Evolutionary conservation across 2,797 vertebrate genomes (phyloP), one percentile per base, ranked within the genome.

Genomic region (Mareca penelope): DNA sequence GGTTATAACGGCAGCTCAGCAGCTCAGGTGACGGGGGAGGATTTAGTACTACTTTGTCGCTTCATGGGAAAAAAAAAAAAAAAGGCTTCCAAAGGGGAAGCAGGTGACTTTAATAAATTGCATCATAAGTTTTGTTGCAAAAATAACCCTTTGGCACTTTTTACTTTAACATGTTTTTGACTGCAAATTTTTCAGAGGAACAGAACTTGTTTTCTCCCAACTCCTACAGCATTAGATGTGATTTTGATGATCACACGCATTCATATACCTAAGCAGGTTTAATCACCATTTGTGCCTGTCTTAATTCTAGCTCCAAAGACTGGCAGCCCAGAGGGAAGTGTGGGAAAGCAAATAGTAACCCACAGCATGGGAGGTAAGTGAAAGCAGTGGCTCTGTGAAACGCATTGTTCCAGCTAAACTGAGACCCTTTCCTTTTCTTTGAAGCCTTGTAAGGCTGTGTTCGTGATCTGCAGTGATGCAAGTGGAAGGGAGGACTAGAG

Each of bases 301-400:
- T 85, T 91, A 94, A 96, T 91, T 96, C 92, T 69, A 90, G 55
- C 85, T 89, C 95, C 72, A 83, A 85, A 93, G 87, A 52, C 69
- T 75, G 69, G 40, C 72, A 91, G 92, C 79, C 95, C 90, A 80
- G 89, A 92, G 86, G 86, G 84, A 78, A 94, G 89, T 93, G 93
- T 95, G 95, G 94, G 89, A 96, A 94, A 96, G 95, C 94, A 95
- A 96, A 95, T 11, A 96, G 89, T 67, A 90, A 91, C 82, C 87
- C 93, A 56, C 94, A 94, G 94, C 94, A 92, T 93, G 95, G 93
- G 90, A 94, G 93, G 82, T 56, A 19, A 96, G 94, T 76, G 87
- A 94, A 95, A 95, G 89, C 91, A 94, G 82, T 76, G 86, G 63
- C 93, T 96, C 90, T 93, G 90, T 48, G 90, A 90, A 90, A 77